A percentile compares a stretch with the other conserved stretches of the same genome.
phyloP scores from a whole-genome alignment of 2,113 vertebrate species.

The Rhea americana region DNA sequence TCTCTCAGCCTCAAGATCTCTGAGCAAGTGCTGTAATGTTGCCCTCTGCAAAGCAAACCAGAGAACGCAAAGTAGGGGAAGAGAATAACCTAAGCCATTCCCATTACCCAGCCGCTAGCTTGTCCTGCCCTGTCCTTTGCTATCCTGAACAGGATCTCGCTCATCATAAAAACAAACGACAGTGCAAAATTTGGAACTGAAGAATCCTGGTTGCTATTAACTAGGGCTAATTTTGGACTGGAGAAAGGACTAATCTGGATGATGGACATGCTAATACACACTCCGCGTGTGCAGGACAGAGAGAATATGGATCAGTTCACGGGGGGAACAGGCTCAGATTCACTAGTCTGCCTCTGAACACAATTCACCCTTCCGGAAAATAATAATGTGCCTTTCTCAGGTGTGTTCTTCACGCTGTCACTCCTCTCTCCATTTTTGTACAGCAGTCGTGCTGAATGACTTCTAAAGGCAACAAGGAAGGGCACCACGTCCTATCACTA shows the following conservation, averaged over 20 bases:
- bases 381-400: background rate
- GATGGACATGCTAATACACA: background rate
- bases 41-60: background rate
- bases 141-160: background rate
- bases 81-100: background rate
- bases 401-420: background rate
- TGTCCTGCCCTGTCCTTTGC: no score
- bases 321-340: background rate
- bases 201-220: background rate
- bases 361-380: background rate
- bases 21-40: background rate
- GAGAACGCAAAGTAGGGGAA: background rate
- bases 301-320: background rate
- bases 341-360: background rate
- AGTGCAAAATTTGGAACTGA: background rate
- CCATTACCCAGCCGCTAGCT: background rate
- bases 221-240: accelerated
- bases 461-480: background rate
- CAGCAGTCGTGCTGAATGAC: background rate
- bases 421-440: background rate
- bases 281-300: background rate
- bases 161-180: background rate
- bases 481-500: background rate
- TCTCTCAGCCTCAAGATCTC: accelerated
- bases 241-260: background rate